A percentile compares a stretch with the other conserved stretches of the same genome.
These are phyloP conservation scores for Pseudochirops cupreus DNA, from an alignment of 2,797 vertebrate species.

Conservation along the genomic window DNA sequence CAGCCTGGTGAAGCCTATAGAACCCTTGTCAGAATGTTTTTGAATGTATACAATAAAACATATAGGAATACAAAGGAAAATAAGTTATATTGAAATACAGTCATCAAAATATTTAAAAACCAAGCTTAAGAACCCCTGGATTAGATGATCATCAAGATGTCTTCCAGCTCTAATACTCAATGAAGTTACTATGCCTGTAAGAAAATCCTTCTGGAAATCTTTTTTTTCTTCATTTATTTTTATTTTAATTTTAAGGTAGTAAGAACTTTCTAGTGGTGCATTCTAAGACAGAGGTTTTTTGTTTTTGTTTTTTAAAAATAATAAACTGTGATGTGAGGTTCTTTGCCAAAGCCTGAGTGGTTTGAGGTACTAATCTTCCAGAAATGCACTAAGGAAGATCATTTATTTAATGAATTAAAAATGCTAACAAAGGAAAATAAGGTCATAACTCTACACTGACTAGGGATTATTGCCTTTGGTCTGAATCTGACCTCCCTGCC, in stretches of 20 bases:
- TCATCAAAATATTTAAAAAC: neutral
- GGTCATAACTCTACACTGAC: no score
- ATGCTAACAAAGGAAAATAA: neutral
- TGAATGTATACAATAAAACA: neutral
- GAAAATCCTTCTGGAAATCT: neutral
- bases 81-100: neutral
- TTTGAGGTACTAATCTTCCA: conserved; percentile 46
- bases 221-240: neutral
- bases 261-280: neutral
- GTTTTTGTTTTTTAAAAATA: neutral
- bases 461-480: neutral
- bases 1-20: neutral
- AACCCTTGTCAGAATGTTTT: neutral
- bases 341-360: neutral
- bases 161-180: neutral
- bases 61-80: neutral
- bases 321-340: neutral
- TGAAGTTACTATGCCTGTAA: neutral
- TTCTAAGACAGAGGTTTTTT: neutral
- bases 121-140: neutral
- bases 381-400: neutral
- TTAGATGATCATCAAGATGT: neutral
- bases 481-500: rapidly evolving
- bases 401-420: conserved; percentile 21
- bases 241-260: neutral